Evolutionary conservation across 2,113 vertebrate species (phyloP).

Genomic region (Periophthalmodon schlosseri): DNA sequence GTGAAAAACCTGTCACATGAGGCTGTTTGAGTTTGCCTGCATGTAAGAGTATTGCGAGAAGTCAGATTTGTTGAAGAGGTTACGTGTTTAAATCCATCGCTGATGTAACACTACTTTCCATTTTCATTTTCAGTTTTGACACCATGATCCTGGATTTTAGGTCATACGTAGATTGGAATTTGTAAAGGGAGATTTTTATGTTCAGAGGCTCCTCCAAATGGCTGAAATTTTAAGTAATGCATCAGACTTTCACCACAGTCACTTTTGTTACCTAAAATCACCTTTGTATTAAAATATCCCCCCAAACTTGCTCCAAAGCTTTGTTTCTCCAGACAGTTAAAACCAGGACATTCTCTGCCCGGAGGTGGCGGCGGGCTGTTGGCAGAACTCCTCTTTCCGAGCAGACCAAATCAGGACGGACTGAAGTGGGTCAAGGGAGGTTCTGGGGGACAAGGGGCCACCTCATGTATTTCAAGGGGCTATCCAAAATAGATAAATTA

Average conservation of each 20-base stretch:
- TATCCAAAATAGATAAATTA: too few species aligned
- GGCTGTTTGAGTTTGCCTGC: slow-evolving; percentile 7
- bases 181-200: neutral
- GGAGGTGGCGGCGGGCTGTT: slow-evolving; percentile 10
- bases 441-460: slow-evolving; percentile 40
- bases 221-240: too few species aligned
- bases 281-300: neutral
- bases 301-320: neutral
- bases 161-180: neutral
- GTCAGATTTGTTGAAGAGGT: slow-evolving; percentile 62
- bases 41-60: slow-evolving; percentile 56
- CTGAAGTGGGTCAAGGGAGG: slow-evolving; percentile 50
- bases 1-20: neutral
- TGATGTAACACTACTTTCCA: slow-evolving; percentile 63
- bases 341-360: neutral
- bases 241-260: neutral
- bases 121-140: slow-evolving; percentile 25
- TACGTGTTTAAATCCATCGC: slow-evolving; percentile 59
- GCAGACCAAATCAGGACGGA: slow-evolving; percentile 25
- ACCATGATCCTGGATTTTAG: slow-evolving; percentile 19
- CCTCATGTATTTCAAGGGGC: neutral
- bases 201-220: neutral
- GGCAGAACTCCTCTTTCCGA: slow-evolving; percentile 27
- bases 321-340: slow-evolving; percentile 9
- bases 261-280: neutral